Evolutionary conservation across 2,113 vertebrate species (phyloP).

Genomic region (Pseudonaja textilis): DNA sequence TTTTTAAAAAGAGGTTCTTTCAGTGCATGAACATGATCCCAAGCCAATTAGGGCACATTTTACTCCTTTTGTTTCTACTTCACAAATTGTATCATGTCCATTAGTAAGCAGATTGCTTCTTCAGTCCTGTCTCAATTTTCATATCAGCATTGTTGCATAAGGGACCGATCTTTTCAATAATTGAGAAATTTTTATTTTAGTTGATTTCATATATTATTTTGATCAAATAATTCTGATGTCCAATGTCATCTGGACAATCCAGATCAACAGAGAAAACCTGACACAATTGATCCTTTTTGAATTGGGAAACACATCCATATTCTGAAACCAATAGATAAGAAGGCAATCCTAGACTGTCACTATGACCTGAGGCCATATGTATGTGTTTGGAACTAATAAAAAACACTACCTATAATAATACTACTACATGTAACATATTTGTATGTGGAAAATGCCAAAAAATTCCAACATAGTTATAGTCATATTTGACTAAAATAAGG

Average conservation of each 20-base stretch:
- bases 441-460: neutral
- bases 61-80: slow-evolving; percentile 29
- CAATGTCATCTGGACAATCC: neutral
- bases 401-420: neutral
- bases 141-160: neutral
- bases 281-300: neutral
- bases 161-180: neutral
- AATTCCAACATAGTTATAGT: neutral
- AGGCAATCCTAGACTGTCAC: neutral
- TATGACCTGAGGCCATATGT: neutral
- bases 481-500: neutral
- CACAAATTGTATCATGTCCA: neutral
- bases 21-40: slow-evolving; percentile 2
- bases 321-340: neutral
- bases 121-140: neutral
- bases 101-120: neutral
- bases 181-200: neutral
- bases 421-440: neutral
- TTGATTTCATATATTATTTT: neutral
- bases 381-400: neutral
- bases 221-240: neutral
- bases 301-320: neutral
- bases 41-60: slow-evolving; percentile 29
- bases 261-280: neutral
- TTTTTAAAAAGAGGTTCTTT: neutral